Percentiles rank a stretch among this genome's conserved stretches.
Conservation (phyloP, 2,113 vertebrate species). For the Notiomystis cincta region DNA sequence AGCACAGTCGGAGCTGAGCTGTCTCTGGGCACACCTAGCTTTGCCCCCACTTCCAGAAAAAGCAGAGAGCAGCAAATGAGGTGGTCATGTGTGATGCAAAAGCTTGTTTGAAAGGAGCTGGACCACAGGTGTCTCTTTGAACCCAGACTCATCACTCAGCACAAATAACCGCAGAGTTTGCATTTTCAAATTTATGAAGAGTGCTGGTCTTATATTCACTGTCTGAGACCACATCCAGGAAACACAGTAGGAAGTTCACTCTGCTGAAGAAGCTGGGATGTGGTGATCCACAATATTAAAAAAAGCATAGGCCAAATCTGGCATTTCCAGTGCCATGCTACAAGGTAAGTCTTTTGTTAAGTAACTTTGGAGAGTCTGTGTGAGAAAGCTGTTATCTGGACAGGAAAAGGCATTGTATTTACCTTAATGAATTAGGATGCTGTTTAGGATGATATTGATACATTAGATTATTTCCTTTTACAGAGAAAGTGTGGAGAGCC, state of each 20-base stretch:
- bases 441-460: not conserved
- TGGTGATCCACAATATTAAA: not conserved
- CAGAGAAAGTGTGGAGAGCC: conserved; percentile 97
- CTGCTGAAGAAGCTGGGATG: not conserved
- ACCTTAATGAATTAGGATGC: not conserved
- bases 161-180: not conserved
- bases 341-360: not conserved
- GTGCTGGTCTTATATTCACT: not conserved
- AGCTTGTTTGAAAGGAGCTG: not conserved
- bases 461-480: not conserved
- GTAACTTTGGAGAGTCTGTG: not conserved
- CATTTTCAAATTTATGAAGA: not conserved
- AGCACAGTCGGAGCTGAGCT: not conserved
- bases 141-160: not conserved
- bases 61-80: not conserved
- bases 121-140: not conserved
- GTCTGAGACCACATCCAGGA: not conserved
- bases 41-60: not conserved
- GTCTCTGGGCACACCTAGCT: not conserved
- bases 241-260: not conserved
- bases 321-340: not conserved
- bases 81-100: not conserved
- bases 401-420: not conserved
- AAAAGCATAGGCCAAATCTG: fast-evolving
- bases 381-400: not conserved